Base-by-base conservation (phyloP, 2,113 vertebrate species). In the Chloropsis hardwickii region DNA sequence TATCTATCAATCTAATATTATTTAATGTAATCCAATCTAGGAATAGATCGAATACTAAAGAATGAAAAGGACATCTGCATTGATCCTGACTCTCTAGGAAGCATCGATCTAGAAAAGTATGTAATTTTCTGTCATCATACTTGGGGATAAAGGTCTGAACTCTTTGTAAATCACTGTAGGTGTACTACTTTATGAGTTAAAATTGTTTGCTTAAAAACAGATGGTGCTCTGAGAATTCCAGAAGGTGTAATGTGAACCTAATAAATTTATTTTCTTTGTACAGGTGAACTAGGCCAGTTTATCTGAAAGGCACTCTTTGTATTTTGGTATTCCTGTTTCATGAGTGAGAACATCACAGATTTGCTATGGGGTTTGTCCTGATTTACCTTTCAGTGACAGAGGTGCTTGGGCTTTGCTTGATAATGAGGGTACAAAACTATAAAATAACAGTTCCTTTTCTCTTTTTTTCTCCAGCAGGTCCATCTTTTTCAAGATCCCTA, bases 151-250 rank as follows among this genome's bases (percentile, higher is more conserved):
- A 94, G 82, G 69, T 92, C 90, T 92, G 85, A 90, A 90, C 62
- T 5, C 2, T 25, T 82, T 69, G 58, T 73, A 82, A 94, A 92
- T 85, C 87, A 77, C 50, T 73, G 50, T 58, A 79, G 54, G 58
- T 88, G 40, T 58, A 48, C 72, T 66, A 27, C 79, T 81, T 77
- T 33, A 88, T 81, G 79, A 90, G 50, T 64, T 90, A 71, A 51
- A 90, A 50, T 82, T 92, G 66, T 95, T 95, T 83, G 42, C 71
- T 90, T 92, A 86, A 91, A 92, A 95, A 23, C 66, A 95, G 84
- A 73, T 66, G 81, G 50, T 88, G 50, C 37, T 82, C 33, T 62
- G 45, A 81, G 37, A 67, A 69, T 85, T 92, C 39, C 71, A 70
- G 54, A 79, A 89, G 82, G 54, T 66, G 24, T 44, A 58, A 47